Conservation (phyloP, 2,113 vertebrate genomes). For the Albula glossodonta region DNA sequence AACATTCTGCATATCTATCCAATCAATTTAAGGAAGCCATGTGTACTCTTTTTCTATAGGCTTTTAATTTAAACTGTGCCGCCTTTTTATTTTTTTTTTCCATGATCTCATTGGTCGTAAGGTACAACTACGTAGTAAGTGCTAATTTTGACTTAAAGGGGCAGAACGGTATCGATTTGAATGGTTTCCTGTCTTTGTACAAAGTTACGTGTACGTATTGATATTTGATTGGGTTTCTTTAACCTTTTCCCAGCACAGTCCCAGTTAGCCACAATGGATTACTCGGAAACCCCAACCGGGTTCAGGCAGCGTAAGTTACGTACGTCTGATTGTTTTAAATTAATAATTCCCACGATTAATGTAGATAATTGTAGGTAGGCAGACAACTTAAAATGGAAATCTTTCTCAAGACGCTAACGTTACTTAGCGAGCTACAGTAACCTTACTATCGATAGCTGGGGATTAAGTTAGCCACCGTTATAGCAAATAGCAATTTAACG, state of each 20-base stretch:
- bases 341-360: neutral
- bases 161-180: neutral
- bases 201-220: constrained; percentile 15
- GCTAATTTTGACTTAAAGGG: constrained; percentile 20
- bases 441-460: too few relatives aligned
- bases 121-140: neutral
- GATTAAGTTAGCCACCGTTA: too few relatives aligned
- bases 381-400: neutral
- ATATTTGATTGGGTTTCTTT: constrained; percentile 1
- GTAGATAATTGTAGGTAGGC: neutral
- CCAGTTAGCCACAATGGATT: constrained; percentile 58
- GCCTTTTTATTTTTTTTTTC: neutral
- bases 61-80: neutral
- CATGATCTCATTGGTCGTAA: neutral
- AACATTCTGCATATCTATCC: too few relatives aligned
- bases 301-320: constrained; percentile 77
- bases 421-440: neutral
- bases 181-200: constrained; percentile 30
- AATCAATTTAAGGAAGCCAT: too few relatives aligned
- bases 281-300: constrained; percentile 54
- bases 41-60: neutral
- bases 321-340: constrained; percentile 41
- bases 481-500: too few relatives aligned
- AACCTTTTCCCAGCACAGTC: too few relatives aligned
- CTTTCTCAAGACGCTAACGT: neutral